A percentile compares a stretch with the other conserved stretches of the same genome.
These are phyloP conservation scores for Sphenopsis melanotis DNA, from an alignment of 2,797 vertebrate genomes.

Conservation along the genomic window DNA sequence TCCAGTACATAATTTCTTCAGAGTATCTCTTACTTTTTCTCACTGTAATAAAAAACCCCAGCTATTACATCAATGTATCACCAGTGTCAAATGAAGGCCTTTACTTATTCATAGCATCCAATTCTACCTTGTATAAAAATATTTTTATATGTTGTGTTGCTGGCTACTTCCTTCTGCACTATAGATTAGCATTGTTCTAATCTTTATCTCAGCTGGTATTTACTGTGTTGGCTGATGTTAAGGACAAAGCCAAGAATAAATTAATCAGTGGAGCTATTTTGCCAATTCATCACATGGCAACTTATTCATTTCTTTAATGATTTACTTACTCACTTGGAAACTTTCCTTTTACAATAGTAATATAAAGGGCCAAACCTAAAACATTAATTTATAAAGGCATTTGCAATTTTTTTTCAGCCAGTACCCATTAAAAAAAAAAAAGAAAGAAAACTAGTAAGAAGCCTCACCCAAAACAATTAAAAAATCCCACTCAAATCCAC, in stretches of 20 bases:
- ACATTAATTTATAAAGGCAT: not conserved
- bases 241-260: not conserved
- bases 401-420: not conserved
- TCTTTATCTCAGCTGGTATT: not conserved
- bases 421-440: not conserved
- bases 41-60: accelerated
- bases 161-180: not conserved
- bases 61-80: not conserved
- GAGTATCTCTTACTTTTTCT: not conserved
- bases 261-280: not conserved
- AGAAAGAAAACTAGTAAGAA: not conserved
- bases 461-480: accelerated
- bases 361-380: not conserved
- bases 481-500: accelerated
- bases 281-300: not conserved
- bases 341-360: not conserved
- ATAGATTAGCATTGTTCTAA: not conserved
- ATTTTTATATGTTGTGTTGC: not conserved
- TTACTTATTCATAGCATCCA: not conserved
- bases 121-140: not conserved
- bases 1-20: not conserved
- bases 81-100: not conserved
- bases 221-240: not conserved
- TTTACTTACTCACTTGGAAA: not conserved
- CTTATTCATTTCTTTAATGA: not conserved